Conservation (phyloP, 2,797 vertebrate genomes). For the Muscicapa striata region DNA sequence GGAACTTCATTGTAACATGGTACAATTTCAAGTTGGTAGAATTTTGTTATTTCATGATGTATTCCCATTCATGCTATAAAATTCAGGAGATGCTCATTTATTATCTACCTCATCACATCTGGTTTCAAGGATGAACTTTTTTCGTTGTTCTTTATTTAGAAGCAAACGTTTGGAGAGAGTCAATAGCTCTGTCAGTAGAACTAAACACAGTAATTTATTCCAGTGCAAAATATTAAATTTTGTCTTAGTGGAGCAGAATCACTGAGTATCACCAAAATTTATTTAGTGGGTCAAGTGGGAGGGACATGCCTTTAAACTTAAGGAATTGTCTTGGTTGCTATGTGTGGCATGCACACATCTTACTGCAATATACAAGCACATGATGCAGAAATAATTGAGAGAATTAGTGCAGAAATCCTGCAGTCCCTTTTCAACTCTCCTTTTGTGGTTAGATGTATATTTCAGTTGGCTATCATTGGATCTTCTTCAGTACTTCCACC, state of each 20-base stretch:
- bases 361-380: background rate
- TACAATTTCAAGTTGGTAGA: background rate
- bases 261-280: background rate
- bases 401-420: slow-evolving; percentile 20
- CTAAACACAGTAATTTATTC: background rate
- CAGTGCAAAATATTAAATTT: background rate
- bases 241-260: background rate
- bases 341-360: background rate
- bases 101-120: background rate
- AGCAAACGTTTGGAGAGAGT: background rate
- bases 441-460: background rate
- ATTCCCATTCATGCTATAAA: background rate
- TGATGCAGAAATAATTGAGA: slow-evolving; percentile 21
- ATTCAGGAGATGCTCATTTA: background rate
- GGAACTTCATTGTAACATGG: background rate
- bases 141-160: background rate
- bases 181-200: background rate
- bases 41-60: background rate
- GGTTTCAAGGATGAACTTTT: background rate
- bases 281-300: background rate
- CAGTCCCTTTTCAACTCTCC: background rate
- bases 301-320: background rate
- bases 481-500: background rate
- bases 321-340: background rate
- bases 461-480: background rate